Evolutionary conservation across 2,888 invertebrate species (phyloP), one percentile per base, ranked within the genome.

Genomic region (Cheilosia scutellata): DNA sequence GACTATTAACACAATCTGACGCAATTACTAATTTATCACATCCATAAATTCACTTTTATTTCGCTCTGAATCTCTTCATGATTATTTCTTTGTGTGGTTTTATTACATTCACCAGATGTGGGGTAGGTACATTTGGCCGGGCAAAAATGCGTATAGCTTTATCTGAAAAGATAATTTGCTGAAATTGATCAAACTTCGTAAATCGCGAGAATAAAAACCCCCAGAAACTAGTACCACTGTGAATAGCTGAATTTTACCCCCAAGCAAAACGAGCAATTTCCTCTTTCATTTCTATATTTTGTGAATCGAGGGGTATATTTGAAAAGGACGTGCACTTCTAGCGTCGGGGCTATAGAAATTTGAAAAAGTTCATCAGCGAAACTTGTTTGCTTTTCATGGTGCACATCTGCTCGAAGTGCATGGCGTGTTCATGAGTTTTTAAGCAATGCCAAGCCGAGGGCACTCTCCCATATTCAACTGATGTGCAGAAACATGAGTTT

Each of bases 281-380:
- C 49, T 49, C 25, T 2, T 20, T 9, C 4, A 25, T 20, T 49
- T 49, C 7, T 7, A 11, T 25, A 4, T 20, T 49, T 25, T 49
- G 20, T 4, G 49, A 49, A 11, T 9, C 16, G 25, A 49, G 25
- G 11, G 49, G 20, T 20, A 6, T n/a, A n/a, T 49, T 49, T 20
- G 7, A 49, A 16, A 44, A 44, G 6, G 44, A 7, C 25, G 25
- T 47, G 25, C 70, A 70, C 70, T 57, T 57, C 44, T 20, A 13
- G 68, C 51, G 11, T 11, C 5, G 29, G 29, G 40, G 25, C 44
- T 63, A 47, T n/a, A 40, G 25, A 49, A 47, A n/a, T 71, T 71
- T 58, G 49, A 60, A 71, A 71, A 71, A 60, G 47, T 58, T 60
- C 58, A 71, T 60, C 58, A 71, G 47, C 44, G 37, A 37, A 71